Percentiles rank a stretch among this genome's conserved stretches.
phyloP scores from a whole-genome alignment of 2,888 invertebrate genomes.

The Thyatira batis region DNA sequence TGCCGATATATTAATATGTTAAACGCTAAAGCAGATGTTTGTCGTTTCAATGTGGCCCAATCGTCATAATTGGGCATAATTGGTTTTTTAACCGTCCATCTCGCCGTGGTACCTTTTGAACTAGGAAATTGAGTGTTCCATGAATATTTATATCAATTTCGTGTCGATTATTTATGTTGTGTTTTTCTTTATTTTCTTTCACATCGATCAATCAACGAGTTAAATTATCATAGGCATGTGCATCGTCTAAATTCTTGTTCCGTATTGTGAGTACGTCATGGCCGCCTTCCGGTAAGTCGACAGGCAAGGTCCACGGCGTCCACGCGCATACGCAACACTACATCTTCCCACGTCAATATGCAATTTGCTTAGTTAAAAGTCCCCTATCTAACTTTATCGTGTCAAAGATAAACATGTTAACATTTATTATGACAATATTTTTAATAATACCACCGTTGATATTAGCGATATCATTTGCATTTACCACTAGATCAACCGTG shows the following conservation, averaged over 20 bases:
- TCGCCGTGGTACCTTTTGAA: constrained; percentile 33
- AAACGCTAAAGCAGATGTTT: constrained; percentile 39
- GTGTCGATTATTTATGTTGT: background rate
- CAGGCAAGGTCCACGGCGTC: constrained; percentile 43
- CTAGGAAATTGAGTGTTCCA: constrained; percentile 25
- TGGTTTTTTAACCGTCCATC: constrained; percentile 41
- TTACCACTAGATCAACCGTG: background rate
- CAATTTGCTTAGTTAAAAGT: constrained; percentile 2
- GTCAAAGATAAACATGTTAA: background rate
- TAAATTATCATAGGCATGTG: constrained; percentile 34
- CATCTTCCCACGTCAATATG: constrained; percentile 10
- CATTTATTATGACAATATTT: background rate
- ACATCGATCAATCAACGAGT: constrained; percentile 35
- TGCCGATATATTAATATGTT: constrained; percentile 45
- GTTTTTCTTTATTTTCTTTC: constrained; percentile 20
- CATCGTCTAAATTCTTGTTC: constrained; percentile 47
- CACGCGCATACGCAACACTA: constrained; percentile 20
- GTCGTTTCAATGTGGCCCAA: constrained; percentile 33
- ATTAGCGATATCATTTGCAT: background rate
- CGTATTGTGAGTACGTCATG: constrained; percentile 44
- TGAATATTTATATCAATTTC: constrained; percentile 27
- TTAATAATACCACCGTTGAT: background rate
- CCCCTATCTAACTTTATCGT: background rate
- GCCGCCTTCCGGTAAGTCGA: constrained; percentile 47
- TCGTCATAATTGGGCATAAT: constrained; percentile 53